Base-by-base conservation (phyloP, 2,797 vertebrate species). In the Brachyalestes nurse region DNA sequence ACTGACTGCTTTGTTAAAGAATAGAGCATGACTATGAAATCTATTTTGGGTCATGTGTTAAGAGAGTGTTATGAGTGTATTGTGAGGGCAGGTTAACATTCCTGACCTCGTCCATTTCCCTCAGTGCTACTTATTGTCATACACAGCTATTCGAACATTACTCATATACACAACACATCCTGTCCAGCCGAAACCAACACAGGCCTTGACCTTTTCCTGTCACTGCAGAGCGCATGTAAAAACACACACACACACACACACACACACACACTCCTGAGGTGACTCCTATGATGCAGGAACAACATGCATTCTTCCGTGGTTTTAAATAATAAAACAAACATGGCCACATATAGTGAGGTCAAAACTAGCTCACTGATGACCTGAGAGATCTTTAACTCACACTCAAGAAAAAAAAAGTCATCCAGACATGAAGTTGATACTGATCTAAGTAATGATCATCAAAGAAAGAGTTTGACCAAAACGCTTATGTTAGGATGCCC, bases 191-290 rank as follows among this genome's bases (percentile, higher is more conserved):
- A 40, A 73, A 62, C 77, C 61, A 62, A 61, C 45, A 65, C 72
- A 70, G 45, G 61, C 45, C 65, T 69, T 75, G 82, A 82, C 80
- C 61, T 70, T 69, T 84, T 86, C 83, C 84, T 84, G 83, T 17
- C 34, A 84, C n/a, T 45, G 47, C 71, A 21, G 40, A 16, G n/a
- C 40, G 23, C 23, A 77, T 9, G 8, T 75, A 82, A 73, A 40
- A 1, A 34, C 34, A 34, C 34, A 34, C 34, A 34, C 34, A 34
- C 2, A 34, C 34, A 34, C 34, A 34, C 34, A 34, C 34, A 34
- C 2, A 34, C 34, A 34, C 34, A 4, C 34, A 34, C 49, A 23
- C 23, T 65, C 53, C 49, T 34, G 23, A 69, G 45, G 64, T 61
- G 16, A 25, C 53, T 34, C 34, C 64, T 17, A 55, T 75, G 19